These are phyloP conservation scores for Embidobia sp. DNA, from an alignment of 2,888 invertebrate genomes.

Conservation along the genomic window DNA sequence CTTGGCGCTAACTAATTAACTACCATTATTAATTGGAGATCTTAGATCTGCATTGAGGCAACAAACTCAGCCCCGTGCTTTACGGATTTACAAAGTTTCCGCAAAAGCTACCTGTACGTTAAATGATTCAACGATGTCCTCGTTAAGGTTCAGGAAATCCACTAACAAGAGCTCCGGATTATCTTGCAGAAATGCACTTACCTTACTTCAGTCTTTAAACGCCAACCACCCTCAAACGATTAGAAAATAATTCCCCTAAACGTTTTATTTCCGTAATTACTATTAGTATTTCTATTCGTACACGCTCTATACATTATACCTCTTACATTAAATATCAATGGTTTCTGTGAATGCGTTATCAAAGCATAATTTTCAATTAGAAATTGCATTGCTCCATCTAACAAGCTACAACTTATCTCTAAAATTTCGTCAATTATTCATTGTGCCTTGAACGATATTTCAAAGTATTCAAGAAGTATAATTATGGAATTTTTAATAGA, in stretches of 20 bases:
- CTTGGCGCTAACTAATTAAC: slow-evolving; percentile 34
- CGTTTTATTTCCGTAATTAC: slow-evolving; percentile 1
- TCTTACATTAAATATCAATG: no score
- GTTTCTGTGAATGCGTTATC: no score
- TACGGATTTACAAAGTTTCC: slow-evolving; percentile 48
- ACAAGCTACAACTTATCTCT: no score
- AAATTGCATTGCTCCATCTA: no score
- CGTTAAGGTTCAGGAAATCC: slow-evolving; percentile 43
- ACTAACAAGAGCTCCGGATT: slow-evolving; percentile 47
- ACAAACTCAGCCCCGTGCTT: slow-evolving; percentile 10
- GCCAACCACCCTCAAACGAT: background rate
- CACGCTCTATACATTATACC: background rate
- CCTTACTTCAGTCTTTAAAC: slow-evolving; percentile 21
- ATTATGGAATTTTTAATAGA: no score
- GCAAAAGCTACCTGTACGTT: slow-evolving; percentile 37
- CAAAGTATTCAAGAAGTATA: no score
- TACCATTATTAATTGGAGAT: slow-evolving; percentile 42
- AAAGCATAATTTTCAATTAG: no score
- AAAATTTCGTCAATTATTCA: no score
- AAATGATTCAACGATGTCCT: slow-evolving; percentile 51
- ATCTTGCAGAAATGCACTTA: slow-evolving; percentile 36
- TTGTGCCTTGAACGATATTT: no score
- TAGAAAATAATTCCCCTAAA: slow-evolving; percentile 18
- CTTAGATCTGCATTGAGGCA: slow-evolving; percentile 24
- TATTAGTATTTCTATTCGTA: background rate